A percentile compares a stretch with the other conserved stretches of the same genome.
phyloP scores from a whole-genome alignment of 2,888 invertebrate genomes.

The Cordilura impudica region DNA sequence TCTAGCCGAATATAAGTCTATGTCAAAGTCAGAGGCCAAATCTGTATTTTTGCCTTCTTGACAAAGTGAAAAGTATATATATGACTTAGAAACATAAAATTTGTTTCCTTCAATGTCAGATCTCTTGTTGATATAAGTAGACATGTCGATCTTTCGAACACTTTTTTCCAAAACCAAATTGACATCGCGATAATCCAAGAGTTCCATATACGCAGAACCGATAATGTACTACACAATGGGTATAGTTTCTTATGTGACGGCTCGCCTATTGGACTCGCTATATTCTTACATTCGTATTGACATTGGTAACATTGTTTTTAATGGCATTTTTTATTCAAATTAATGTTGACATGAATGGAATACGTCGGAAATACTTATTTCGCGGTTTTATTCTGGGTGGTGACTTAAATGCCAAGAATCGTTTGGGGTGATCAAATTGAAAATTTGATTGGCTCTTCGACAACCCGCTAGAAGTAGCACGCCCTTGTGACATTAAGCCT shows the following conservation, averaged over 20 bases:
- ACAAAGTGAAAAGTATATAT: too few relatives aligned
- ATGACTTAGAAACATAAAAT: too few relatives aligned
- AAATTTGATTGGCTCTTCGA: not conserved
- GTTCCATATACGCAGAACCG: too few relatives aligned
- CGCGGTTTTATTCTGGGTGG: not conserved
- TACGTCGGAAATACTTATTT: not conserved
- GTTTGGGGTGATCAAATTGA: not conserved
- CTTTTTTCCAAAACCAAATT: not conserved
- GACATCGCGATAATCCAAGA: slow-evolving; percentile 12
- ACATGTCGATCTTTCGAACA: not conserved
- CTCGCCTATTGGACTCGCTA: too few relatives aligned
- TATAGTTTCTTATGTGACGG: too few relatives aligned
- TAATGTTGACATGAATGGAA: not conserved
- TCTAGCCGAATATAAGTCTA: not conserved
- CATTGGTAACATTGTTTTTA: not conserved
- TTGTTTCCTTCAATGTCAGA: too few relatives aligned
- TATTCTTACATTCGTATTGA: too few relatives aligned
- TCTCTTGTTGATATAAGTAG: not conserved
- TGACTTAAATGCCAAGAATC: too few relatives aligned
- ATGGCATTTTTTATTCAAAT: not conserved
- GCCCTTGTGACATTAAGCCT: too few relatives aligned
- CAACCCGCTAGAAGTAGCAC: not conserved
- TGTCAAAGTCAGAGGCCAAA: not conserved
- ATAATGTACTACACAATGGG: too few relatives aligned
- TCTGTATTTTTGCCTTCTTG: not conserved